Evolutionary conservation across 2,113 vertebrate genomes (phyloP), one percentile per base, ranked within the genome.

Genomic region (Apeltes quadracus): DNA sequence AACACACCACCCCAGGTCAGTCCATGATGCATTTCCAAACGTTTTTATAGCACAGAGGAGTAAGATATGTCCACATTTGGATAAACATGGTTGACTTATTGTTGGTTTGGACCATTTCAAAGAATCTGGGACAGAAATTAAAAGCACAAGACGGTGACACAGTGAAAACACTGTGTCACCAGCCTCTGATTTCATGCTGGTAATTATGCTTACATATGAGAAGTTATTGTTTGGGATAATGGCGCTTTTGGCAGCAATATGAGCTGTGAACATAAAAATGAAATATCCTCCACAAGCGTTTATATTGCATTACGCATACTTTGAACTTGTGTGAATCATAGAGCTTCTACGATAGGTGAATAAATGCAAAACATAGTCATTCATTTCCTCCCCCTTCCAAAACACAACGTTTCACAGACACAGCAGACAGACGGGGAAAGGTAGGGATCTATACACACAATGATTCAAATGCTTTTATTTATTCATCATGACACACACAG

Each of bases 311-410:
- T 46, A 73, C 32, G 7, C 12, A 43, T 0, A 15, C 44, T 67
- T 76, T 59, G 18, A 70, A 48, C 38, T 43, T 43, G 22, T 69
- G n/a, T 72, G 63, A 75, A 51, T 82, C 51, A 48, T 4, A 44
- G 13, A 67, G 48, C 66, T 56, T 71, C 82, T 43, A 14, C 20
- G 53, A 61, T 54, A 43, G 23, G 18, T 72, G 38, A 78, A 68
- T 50, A 81, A 77, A 76, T 74, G 25, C 48, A 72, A 43, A 82
- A 57, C 56, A 51, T 27, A 76, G 23, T 75, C 32, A 70, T 61
- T 82, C 61, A 76, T 81, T 84, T 84, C 66, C 66, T 83, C 48
- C 62, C 48, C 62, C 38, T 34, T 22, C 56, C 9, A 54, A 25
- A 50, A 5, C 22, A 51, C 22, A 51, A 18, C 9, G 44, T 20